phyloP scores from a whole-genome alignment of 35 echinoderm and acorn worm genomes.

The Antedon bifida region DNA sequence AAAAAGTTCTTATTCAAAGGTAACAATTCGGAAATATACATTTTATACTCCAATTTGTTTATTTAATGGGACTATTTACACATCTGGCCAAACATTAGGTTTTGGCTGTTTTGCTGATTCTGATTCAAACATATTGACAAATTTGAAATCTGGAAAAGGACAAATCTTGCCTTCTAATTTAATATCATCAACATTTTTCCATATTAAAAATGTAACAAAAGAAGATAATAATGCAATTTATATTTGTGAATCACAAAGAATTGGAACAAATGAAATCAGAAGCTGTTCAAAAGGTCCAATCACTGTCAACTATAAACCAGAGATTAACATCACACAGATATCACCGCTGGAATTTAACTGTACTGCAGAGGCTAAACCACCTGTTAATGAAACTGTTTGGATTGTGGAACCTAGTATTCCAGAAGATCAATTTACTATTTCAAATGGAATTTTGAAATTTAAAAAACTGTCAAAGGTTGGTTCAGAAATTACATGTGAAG shows the following conservation, averaged over 20 bases:
- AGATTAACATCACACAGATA: no score
- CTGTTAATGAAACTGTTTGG: no score
- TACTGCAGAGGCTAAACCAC: no score
- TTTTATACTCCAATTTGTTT: background rate
- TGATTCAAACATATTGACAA: background rate
- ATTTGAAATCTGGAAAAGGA: background rate
- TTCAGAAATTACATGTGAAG: background rate
- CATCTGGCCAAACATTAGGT: background rate
- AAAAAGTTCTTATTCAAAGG: background rate
- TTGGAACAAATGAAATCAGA: background rate
- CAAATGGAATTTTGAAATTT: background rate
- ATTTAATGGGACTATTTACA: background rate
- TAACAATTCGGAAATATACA: background rate
- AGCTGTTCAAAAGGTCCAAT: background rate
- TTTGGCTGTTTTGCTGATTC: background rate
- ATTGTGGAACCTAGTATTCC: background rate
- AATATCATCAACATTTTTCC: no score
- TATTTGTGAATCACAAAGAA: background rate
- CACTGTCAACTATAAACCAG: no score
- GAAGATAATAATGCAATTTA: background rate
- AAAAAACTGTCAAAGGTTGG: background rate
- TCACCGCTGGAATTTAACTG: no score
- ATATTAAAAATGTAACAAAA: background rate
- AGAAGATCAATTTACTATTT: background rate
- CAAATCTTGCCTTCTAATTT: no score